A percentile compares a stretch with the other conserved stretches of the same genome.
phyloP scores from a whole-genome alignment of 2,113 vertebrate genomes.

The Nettapus auritus region DNA sequence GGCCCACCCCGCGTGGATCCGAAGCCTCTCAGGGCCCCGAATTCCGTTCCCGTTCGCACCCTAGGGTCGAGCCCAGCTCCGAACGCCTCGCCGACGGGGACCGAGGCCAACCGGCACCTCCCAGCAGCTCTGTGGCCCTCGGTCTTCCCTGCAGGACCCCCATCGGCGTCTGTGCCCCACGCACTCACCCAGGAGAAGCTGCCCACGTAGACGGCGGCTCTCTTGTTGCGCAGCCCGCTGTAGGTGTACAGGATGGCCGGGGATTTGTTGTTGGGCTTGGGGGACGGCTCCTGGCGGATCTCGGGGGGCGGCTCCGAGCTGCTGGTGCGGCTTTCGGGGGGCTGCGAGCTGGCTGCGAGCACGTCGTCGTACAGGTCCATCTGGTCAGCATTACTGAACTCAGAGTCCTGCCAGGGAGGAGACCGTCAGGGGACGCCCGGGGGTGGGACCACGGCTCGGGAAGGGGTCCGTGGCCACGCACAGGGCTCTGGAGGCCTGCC shows the following conservation, averaged over 20 bases:
- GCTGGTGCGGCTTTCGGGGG: slow-evolving; percentile 72
- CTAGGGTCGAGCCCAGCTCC: background rate
- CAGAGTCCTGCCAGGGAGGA: slow-evolving; percentile 76
- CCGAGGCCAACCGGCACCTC: accelerated
- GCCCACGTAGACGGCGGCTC: slow-evolving; percentile 87
- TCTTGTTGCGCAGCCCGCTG: slow-evolving; percentile 78
- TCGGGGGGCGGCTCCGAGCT: slow-evolving; percentile 67
- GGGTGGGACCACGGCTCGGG: background rate
- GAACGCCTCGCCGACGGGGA: accelerated
- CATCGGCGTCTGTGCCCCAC: accelerated
- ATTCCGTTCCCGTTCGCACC: background rate
- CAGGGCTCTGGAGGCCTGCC: accelerated
- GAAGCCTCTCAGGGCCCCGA: background rate
- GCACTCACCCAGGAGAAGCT: slow-evolving; percentile 94
- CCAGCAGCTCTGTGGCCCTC: background rate
- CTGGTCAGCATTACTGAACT: slow-evolving; percentile 89
- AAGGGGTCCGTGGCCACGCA: background rate
- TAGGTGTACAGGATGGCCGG: slow-evolving; percentile 78
- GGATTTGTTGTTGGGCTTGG: slow-evolving; percentile 76
- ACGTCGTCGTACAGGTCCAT: slow-evolving; percentile 94
- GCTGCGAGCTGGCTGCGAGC: slow-evolving; percentile 84
- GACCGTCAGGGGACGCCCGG: background rate
- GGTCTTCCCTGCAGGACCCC: too few relatives aligned
- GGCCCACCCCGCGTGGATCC: accelerated
- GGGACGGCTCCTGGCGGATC: slow-evolving; percentile 70